Conservation (phyloP, 35 echinoderm and acorn worm genomes). For the Heliocidaris tuberculata region DNA sequence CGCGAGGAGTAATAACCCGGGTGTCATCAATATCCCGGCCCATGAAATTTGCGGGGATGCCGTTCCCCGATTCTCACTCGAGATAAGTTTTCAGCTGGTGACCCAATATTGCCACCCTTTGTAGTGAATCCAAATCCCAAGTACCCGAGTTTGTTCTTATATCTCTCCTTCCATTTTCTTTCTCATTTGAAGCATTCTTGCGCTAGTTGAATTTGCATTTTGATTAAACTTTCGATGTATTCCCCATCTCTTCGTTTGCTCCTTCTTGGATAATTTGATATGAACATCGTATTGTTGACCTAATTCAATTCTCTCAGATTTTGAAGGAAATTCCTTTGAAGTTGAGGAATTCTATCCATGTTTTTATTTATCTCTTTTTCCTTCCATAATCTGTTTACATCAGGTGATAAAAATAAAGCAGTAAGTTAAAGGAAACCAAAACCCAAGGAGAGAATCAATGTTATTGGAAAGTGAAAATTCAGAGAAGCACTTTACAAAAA, state of each 20-base stretch:
- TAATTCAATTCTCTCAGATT: not conserved
- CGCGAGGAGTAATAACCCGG: slow-evolving; percentile 25
- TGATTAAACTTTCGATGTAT: not conserved
- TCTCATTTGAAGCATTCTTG: not conserved
- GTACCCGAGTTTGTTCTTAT: not conserved
- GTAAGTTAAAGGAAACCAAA: too few species aligned
- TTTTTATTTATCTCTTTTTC: not conserved
- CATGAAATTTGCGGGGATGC: not conserved
- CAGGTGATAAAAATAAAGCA: not conserved
- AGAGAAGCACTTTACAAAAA: too few species aligned
- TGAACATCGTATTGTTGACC: not conserved
- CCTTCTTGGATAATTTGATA: not conserved
- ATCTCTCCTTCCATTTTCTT: not conserved
- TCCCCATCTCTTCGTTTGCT: not conserved
- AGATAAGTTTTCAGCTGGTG: slow-evolving; percentile 22
- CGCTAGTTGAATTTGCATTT: slow-evolving; percentile 24
- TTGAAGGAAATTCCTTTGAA: not conserved
- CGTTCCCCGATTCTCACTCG: slow-evolving; percentile 30
- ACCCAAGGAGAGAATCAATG: too few species aligned
- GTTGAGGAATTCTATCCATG: not conserved
- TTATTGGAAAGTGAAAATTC: too few species aligned
- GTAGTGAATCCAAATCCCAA: not conserved
- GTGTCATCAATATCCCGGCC: slow-evolving; percentile 29
- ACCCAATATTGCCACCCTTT: slow-evolving; percentile 30
- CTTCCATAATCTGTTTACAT: not conserved